Percentiles rank a stretch among this genome's conserved stretches.
Evolutionary conservation across 2,797 vertebrate genomes (phyloP).

Genomic region (Lagodon rhomboides): DNA sequence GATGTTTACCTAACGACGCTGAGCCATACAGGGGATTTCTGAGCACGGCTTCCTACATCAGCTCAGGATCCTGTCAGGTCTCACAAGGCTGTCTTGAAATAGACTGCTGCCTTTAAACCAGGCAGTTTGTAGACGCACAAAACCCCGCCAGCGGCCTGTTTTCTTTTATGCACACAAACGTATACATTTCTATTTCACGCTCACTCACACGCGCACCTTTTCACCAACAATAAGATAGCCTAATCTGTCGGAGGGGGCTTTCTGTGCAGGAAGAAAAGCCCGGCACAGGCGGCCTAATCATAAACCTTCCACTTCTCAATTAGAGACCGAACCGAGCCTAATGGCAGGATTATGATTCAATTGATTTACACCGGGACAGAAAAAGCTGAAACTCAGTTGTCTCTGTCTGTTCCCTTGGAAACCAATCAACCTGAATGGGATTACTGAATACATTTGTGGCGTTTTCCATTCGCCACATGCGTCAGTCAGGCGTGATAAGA

Average conservation of each 20-base stretch:
- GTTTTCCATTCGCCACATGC: slow-evolving; percentile 58
- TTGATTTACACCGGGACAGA: slow-evolving; percentile 60
- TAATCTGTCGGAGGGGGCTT: slow-evolving; percentile 35
- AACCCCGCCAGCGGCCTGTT: neutral
- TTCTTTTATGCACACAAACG: neutral
- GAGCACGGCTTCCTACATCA: slow-evolving; percentile 7
- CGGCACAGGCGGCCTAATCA: slow-evolving; percentile 46
- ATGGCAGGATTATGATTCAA: slow-evolving; percentile 66
- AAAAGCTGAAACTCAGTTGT: slow-evolving; percentile 40
- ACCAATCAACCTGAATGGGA: slow-evolving; percentile 68
- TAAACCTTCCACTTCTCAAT: slow-evolving; percentile 58
- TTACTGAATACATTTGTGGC: slow-evolving; percentile 61
- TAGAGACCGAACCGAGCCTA: slow-evolving; percentile 54
- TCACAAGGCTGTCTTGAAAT: neutral
- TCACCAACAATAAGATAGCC: slow-evolving; percentile 27
- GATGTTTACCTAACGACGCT: slow-evolving; percentile 28
- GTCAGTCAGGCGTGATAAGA: slow-evolving; percentile 54
- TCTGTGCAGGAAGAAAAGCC: slow-evolving; percentile 41
- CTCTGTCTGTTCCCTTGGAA: slow-evolving; percentile 75
- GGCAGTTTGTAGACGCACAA: neutral
- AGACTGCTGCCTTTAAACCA: slow-evolving; percentile 2
- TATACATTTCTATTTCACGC: neutral
- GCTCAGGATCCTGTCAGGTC: slow-evolving; percentile 26
- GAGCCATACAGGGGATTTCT: slow-evolving; percentile 9
- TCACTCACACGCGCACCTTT: slow-evolving; percentile 12